These are phyloP conservation scores for Bradypodion pumilum DNA, from an alignment of 2,797 vertebrate species.

Conservation along the genomic window DNA sequence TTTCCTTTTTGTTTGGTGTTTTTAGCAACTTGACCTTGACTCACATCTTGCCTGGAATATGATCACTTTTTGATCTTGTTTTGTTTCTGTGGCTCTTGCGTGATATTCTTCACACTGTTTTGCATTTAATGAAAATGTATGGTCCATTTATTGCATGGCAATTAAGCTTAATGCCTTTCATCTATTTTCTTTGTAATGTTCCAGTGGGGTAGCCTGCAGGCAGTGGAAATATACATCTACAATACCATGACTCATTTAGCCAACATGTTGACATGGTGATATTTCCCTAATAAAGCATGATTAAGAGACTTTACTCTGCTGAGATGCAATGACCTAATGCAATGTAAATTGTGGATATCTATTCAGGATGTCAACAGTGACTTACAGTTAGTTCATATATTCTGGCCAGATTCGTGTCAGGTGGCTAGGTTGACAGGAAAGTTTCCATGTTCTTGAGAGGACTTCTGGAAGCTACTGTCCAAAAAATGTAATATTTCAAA, in stretches of 20 bases:
- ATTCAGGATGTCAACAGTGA: background rate
- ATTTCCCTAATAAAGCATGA: slow-evolving; percentile 37
- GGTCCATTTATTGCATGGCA: slow-evolving; percentile 43
- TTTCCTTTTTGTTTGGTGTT: slow-evolving; percentile 29
- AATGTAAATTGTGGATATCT: background rate
- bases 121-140: slow-evolving; percentile 46
- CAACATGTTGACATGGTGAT: slow-evolving; percentile 24
- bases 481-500: too few species aligned
- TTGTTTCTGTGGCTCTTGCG: background rate
- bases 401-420: background rate
- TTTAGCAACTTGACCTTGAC: slow-evolving; percentile 46
- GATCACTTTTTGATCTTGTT: slow-evolving; percentile 41
- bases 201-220: slow-evolving; percentile 13
- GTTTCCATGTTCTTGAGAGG: background rate
- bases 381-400: background rate
- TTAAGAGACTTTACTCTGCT: slow-evolving; percentile 3
- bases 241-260: slow-evolving; percentile 39
- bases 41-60: slow-evolving; percentile 18
- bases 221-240: slow-evolving; percentile 41
- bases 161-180: slow-evolving; percentile 45
- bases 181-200: slow-evolving; percentile 45
- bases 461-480: too few species aligned
- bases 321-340: background rate
- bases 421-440: background rate
- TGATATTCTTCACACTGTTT: slow-evolving; percentile 23